Conservation (phyloP, 2,797 vertebrate genomes). For the Balearica regulorum region DNA sequence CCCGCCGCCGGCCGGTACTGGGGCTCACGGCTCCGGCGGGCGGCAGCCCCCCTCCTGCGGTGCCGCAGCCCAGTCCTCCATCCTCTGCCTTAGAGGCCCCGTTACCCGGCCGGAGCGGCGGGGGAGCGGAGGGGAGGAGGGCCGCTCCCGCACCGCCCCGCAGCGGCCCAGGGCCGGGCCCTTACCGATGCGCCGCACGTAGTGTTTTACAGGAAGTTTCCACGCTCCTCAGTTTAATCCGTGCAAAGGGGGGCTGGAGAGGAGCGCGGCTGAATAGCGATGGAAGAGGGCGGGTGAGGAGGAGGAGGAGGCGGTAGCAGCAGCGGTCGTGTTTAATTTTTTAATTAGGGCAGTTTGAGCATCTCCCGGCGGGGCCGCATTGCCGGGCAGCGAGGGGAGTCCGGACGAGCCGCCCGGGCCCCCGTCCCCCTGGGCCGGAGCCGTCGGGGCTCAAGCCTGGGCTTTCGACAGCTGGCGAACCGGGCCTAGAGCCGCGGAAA, state of each 20-base stretch:
- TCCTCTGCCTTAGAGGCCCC: background rate
- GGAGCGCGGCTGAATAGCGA: slow-evolving; percentile 2
- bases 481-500: slow-evolving; percentile 22
- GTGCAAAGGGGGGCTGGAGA: background rate
- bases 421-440: background rate
- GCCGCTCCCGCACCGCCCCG: slow-evolving; percentile 19
- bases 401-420: background rate
- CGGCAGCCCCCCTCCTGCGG: background rate
- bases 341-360: slow-evolving; percentile 30
- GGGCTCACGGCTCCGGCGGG: background rate
- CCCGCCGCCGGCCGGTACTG: background rate
- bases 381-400: slow-evolving; percentile 4
- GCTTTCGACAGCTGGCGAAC: background rate
- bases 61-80: background rate
- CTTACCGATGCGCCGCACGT: slow-evolving; percentile 55
- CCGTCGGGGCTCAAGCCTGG: background rate
- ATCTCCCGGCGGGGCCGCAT: slow-evolving; percentile 20
- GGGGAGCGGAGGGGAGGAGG: background rate
- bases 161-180: background rate
- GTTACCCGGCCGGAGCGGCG: background rate
- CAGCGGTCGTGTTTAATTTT: slow-evolving; percentile 17
- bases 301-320: background rate
- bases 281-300: slow-evolving; percentile 15
- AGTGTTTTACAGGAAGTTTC: slow-evolving; percentile 62
- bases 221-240: slow-evolving; percentile 17